Evolutionary conservation across 2,113 vertebrate genomes (phyloP).

Genomic region (Globicephala melas): DNA sequence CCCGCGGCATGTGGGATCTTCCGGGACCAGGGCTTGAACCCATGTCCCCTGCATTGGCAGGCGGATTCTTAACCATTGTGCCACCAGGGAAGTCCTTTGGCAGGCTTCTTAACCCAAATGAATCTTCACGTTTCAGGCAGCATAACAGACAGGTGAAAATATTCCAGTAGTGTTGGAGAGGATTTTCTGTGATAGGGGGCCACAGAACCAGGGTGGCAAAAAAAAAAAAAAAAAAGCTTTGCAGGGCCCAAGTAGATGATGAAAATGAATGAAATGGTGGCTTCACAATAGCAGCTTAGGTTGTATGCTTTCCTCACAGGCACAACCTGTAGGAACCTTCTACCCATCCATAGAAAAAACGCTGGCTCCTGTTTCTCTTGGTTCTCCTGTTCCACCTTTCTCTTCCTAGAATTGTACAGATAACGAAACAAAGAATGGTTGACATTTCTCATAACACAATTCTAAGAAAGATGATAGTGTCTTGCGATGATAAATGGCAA

Average conservation of each 20-base stretch:
- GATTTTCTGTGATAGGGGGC: background rate
- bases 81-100: too few relatives aligned
- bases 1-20: too few relatives aligned
- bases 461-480: background rate
- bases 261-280: background rate
- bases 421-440: background rate
- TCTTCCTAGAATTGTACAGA: background rate
- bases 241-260: background rate
- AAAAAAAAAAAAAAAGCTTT: background rate
- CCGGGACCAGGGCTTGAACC: too few relatives aligned
- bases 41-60: too few relatives aligned
- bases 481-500: background rate
- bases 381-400: background rate
- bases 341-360: background rate
- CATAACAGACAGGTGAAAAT: background rate
- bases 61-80: too few relatives aligned
- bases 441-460: background rate
- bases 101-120: background rate
- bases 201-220: background rate
- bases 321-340: background rate
- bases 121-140: background rate
- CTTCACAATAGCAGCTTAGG: background rate
- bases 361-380: background rate
- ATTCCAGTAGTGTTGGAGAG: background rate
- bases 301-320: background rate